Evolutionary conservation across 2,113 vertebrate species (phyloP), one percentile per base, ranked within the genome.

Genomic region (Archocentrus centrarchus): DNA sequence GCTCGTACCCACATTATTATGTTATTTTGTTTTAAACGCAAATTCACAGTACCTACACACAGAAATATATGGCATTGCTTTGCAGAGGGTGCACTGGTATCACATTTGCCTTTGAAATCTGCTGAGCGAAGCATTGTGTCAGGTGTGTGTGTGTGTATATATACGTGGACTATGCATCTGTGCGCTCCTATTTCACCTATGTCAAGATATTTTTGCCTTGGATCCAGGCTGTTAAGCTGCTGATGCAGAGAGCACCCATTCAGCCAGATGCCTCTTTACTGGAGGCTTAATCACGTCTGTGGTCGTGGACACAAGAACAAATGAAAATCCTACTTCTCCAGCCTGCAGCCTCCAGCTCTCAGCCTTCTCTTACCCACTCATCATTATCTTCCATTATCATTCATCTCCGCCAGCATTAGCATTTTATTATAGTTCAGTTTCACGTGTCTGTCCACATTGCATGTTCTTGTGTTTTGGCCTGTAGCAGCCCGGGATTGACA

Each of bases 201-300:
- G 78, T 68, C 60, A 82, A 75, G 76, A 78, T 64, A 50, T 81
- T 89, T 77, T 79, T 39, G 70, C 81, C 22, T 82, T 82, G 75
- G 85, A 76, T 57, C 27, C 57, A 59, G 68, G 82, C 77, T 81
- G 68, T 77, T 68, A 30, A 59, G 75, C 50, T 86, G 85, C 81
- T 84, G 82, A 90, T 86, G 77, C n/a, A 63, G 59, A 27, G 78
- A 58, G 66, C 57, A 75, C 57, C 81, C 81, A 63, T 66, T 88
- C 84, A 70, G 80, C 58, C 79, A 81, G 82, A 84, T 82, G 79
- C 70, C 55, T 77, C 60, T 59, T 62, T 39, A 9, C 37, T 39
- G 37, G 10, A 58, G 62, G 55, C 60, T n/a, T 77, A 57, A 87
- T 91, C 88, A 82, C 68, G 80, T 90, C 81, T 80, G 77, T 61